Evolutionary conservation across 2,888 invertebrate species (phyloP).

Genomic region (Synanthedon formicaeformis): DNA sequence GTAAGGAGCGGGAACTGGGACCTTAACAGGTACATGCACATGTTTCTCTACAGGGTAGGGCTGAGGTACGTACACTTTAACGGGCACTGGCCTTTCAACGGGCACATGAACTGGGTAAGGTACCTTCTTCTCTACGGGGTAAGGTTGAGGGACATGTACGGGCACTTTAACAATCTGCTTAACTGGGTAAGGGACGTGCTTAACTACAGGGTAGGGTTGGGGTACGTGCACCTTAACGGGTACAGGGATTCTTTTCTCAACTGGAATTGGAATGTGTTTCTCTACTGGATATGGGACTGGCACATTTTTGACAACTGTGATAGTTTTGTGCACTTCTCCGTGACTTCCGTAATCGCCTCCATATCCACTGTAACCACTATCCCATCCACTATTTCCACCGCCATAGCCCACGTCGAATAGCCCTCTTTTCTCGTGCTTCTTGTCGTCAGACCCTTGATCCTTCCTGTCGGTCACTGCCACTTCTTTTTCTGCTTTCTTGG

Average conservation of each 20-base stretch:
- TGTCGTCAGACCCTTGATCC: constrained; percentile 67
- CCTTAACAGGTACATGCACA: constrained; percentile 75
- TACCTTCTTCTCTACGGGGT: constrained; percentile 75
- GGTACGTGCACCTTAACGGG: constrained; percentile 76
- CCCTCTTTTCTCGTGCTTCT: constrained; percentile 83
- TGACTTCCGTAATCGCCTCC: constrained; percentile 45
- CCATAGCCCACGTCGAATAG: constrained; percentile 70
- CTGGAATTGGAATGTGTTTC: constrained; percentile 76
- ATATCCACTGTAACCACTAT: constrained; percentile 27
- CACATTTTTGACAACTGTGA: constrained; percentile 81
- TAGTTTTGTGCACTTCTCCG: constrained; percentile 73
- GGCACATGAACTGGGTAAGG: constrained; percentile 68
- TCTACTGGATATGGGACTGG: constrained; percentile 80
- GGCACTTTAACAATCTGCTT: constrained; percentile 73
- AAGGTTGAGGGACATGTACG: constrained; percentile 75
- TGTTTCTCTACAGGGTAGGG: constrained; percentile 74
- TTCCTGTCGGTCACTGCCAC: constrained; percentile 69
- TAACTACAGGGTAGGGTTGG: constrained; percentile 76
- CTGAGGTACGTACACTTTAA: constrained; percentile 68
- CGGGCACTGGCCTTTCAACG: constrained; percentile 63
- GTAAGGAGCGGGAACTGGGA: constrained; percentile 76
- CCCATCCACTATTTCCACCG: constrained; percentile 34
- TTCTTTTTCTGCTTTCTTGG: constrained; percentile 69
- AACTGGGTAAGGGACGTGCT: constrained; percentile 75
- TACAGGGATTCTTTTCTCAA: constrained; percentile 73